Evolutionary conservation across 2,113 vertebrate species (phyloP).

Genomic region (Paramormyrops kingsleyae): DNA sequence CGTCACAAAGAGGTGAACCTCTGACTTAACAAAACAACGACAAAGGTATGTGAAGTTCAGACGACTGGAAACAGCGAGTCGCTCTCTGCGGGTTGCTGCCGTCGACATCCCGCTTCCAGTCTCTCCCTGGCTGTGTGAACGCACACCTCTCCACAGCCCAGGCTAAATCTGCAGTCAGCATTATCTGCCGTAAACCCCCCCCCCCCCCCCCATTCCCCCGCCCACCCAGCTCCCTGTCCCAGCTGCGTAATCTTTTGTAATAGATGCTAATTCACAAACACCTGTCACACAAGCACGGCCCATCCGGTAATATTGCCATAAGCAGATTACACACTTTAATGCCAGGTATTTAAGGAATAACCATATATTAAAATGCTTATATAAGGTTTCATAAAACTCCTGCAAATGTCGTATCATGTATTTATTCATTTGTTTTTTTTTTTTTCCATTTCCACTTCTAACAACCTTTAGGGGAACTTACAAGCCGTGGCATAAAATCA

Average conservation of each 20-base stretch:
- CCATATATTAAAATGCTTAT: slow-evolving; percentile 89
- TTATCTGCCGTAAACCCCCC: slow-evolving; percentile 32
- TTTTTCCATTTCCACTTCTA: slow-evolving; percentile 19
- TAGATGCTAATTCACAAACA: slow-evolving; percentile 72
- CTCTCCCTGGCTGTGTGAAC: neutral
- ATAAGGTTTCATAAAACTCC: slow-evolving; percentile 88
- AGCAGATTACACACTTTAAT: slow-evolving; percentile 88
- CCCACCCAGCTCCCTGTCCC: slow-evolving; percentile 39
- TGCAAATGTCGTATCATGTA: slow-evolving; percentile 65
- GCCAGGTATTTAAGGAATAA: slow-evolving; percentile 92
- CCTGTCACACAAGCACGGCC: slow-evolving; percentile 83
- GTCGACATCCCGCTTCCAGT: neutral
- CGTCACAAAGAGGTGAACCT: neutral
- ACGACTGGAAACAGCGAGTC: neutral
- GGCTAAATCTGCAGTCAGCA: slow-evolving; percentile 34
- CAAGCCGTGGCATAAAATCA: slow-evolving; percentile 69
- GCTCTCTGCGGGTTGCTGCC: neutral
- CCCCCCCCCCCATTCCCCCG: slow-evolving; percentile 16
- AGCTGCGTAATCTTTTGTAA: slow-evolving; percentile 45
- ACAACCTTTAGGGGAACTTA: slow-evolving; percentile 71
- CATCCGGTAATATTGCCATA: slow-evolving; percentile 82
- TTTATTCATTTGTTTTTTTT: slow-evolving; percentile 68
- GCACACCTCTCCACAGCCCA: neutral
- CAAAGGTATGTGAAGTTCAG: neutral
- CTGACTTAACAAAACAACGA: neutral